Evolutionary conservation across 2,113 vertebrate species (phyloP), one percentile per base, ranked within the genome.

Genomic region (Pterocles gutturalis): DNA sequence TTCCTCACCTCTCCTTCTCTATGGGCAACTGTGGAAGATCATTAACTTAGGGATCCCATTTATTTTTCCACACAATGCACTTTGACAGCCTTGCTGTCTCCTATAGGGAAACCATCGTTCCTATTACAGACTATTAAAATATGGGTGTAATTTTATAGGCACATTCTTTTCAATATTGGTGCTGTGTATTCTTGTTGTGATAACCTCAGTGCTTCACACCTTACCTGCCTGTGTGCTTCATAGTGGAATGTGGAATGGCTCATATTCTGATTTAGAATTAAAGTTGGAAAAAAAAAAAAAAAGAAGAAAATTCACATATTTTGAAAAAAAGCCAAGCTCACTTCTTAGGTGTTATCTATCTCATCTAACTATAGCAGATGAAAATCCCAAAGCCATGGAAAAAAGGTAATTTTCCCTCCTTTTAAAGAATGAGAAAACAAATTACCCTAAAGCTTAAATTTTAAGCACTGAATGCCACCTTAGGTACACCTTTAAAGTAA

Each of bases 1-100:
- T 79, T 87, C 25, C 11, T 83, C 34, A 33, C 11, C 8, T 34
- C 53, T 46, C 22, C 41, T 57, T 43, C 21, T 25, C 28, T 61
- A 45, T 0, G 1, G 10, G 21, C 14, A 65, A 4, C 14, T 26
- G 5, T 38, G 19, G 11, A 31, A 24, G 7, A 19, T 17, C 2
- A 7, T 11, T n/a, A 12, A 34, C 10, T 45, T 29, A 22, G 38
- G 4, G 10, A 24, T 33, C n/a, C 3, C 9, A 9, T 28, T 53
- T n/a, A 18, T n/a, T 87, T 18, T 29, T 34, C 25, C 6, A 24
- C 11, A 22, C 3, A 45, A 15, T 15, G 31, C 2, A 29, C 41
- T 60, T 75, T n/a, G 11, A 17, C 38, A 89, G 15, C 24, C 41
- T 60, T 67, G 17, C 22, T 84, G 15, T 43, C 29, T 69, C 26